A percentile compares a stretch with the other conserved stretches of the same genome.
phyloP scores from a whole-genome alignment of 2,888 invertebrate genomes.

The Eilema depressum region DNA sequence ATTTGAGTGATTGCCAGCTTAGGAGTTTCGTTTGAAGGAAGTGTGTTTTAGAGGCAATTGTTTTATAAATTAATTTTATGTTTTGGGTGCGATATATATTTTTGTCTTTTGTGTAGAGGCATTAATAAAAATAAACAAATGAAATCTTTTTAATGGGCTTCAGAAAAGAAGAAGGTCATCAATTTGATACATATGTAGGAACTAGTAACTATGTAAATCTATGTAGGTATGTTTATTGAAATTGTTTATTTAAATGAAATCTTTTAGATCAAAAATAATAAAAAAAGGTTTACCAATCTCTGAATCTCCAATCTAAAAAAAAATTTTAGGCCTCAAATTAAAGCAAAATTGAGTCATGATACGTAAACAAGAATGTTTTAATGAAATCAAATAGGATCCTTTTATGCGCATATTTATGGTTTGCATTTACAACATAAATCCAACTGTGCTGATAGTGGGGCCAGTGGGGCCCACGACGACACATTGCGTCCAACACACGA shows the following conservation, averaged over 20 bases:
- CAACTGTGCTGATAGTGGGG: conserved; percentile 43
- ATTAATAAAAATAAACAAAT: not conserved
- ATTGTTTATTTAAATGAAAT: too few relatives aligned
- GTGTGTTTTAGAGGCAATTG: conserved; percentile 38
- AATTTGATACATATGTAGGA: too few relatives aligned
- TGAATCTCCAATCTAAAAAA: not conserved
- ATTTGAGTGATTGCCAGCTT: conserved; percentile 60
- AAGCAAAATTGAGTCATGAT: conserved; percentile 56
- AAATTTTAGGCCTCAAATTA: conserved; percentile 49
- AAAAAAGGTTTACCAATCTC: too few relatives aligned
- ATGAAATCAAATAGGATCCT: conserved; percentile 77
- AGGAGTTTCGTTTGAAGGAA: conserved; percentile 33
- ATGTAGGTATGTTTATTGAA: too few relatives aligned
- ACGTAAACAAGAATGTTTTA: conserved; percentile 63
- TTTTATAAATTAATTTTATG: conserved; percentile 26
- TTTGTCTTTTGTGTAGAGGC: not conserved
- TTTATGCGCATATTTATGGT: conserved; percentile 84
- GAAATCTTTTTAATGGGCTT: not conserved
- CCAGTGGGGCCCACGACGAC: conserved; percentile 55
- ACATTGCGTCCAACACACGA: conserved; percentile 61
- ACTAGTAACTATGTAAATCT: too few relatives aligned
- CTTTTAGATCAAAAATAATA: too few relatives aligned
- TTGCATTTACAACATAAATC: conserved; percentile 63
- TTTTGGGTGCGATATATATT: not conserved
- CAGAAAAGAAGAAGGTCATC: not conserved